Base-by-base conservation (phyloP, 2,888 invertebrate species). In the Trachelus stipa region DNA sequence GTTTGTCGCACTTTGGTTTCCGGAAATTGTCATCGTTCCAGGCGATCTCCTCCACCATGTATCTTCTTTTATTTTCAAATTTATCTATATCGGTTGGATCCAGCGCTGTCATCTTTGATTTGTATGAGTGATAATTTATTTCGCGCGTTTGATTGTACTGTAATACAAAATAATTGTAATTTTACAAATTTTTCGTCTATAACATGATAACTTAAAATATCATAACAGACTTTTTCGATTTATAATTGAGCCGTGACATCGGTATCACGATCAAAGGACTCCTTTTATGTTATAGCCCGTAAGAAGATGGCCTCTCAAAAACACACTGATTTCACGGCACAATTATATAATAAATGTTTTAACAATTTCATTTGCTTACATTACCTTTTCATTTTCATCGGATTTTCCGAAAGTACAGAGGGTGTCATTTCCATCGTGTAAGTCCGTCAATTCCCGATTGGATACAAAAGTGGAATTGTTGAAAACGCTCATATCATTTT, bases 1-100 rank as follows among this genome's bases (percentile, higher is more conserved):
- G 92, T 83, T 89, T 85, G 23, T 79, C 81, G 73, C 90, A 90
- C 56, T 79, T 82, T 12, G 85, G 82, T 12, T 79, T 80, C 68
- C 80, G 82, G n/a, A 83, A 87, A 30, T 81, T 76, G 3, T 82
- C 77, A 0, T 77, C 81, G n/a, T 73, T 76, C 82, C 82, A 84
- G 34, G 85, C 78, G 12, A 81, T 76, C 74, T 73, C 33, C 69
- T 68, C 68, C 15, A 68, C 71, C 69, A 78, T 34, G 73, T 80
- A 76, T 33, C 85, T 81, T 37, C 79, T 81, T 68, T 82, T 85
- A 9, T 83, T 79, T 73, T 85, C 83, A 0, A 78, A 69, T 0
- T 79, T 77, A 77, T 89, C 88, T 4, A 82, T 81, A n/a, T 87
- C 85, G 73, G 86, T 83, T 0, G 76, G 56, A 23, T 83, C 75